These are phyloP conservation scores for Sinonovacula constricta DNA, from an alignment of 1,140 invertebrate genomes.

Conservation along the genomic window DNA sequence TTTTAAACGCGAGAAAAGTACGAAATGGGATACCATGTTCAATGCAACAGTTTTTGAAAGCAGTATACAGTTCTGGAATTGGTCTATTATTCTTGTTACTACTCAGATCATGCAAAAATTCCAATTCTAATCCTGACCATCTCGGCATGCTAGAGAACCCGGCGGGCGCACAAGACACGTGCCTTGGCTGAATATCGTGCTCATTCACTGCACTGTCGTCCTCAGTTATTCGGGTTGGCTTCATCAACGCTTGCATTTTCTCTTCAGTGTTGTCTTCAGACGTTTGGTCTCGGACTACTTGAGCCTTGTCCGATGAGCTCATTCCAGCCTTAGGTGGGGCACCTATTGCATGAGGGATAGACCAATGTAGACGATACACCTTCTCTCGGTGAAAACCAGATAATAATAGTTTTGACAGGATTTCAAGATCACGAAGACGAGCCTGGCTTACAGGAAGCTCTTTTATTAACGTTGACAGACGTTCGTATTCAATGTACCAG, in stretches of 20 bases:
- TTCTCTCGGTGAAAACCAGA: too few relatives aligned
- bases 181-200: neutral
- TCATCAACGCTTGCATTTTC: neutral
- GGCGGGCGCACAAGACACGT: neutral
- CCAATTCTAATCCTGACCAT: neutral
- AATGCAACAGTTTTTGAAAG: neutral
- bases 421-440: too few relatives aligned
- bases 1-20: neutral
- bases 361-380: too few relatives aligned
- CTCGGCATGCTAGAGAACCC: neutral
- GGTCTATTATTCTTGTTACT: neutral
- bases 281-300: neutral
- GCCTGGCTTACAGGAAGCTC: too few relatives aligned
- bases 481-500: neutral
- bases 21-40: constrained; percentile 2
- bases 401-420: too few relatives aligned
- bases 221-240: neutral
- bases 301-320: neutral
- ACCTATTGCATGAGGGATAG: too few relatives aligned
- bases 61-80: neutral
- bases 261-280: neutral
- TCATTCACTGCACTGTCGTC: neutral
- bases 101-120: neutral
- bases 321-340: too few relatives aligned
- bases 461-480: too few relatives aligned